These are phyloP conservation scores for Lophius americanus DNA, from an alignment of 2,797 vertebrate genomes.

Conservation along the genomic window DNA sequence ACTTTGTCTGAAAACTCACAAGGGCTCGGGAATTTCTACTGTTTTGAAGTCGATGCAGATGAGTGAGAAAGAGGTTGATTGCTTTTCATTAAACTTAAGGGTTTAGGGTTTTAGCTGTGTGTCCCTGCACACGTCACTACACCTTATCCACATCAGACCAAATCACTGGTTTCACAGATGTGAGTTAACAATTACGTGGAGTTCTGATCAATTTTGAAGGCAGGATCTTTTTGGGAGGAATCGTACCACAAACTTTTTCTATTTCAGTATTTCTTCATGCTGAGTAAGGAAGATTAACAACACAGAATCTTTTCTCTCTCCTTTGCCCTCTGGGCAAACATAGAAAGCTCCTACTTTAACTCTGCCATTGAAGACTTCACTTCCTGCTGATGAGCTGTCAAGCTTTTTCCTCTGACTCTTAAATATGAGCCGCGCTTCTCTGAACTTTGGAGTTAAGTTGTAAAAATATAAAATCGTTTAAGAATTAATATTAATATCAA, in stretches of 20 bases:
- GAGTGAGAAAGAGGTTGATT: constrained; percentile 13
- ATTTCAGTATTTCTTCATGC: constrained; percentile 22
- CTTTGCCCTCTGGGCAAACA: constrained; percentile 24
- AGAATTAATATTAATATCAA: constrained; percentile 17
- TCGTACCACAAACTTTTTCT: not conserved
- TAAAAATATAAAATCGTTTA: not conserved
- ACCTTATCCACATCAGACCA: not conserved
- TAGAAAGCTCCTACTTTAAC: not conserved
- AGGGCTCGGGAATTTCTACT: not conserved
- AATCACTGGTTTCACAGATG: not conserved
- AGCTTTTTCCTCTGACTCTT: constrained; percentile 13
- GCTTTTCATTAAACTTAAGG: constrained; percentile 25
- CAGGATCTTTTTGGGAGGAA: too few relatives aligned
- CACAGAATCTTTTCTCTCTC: not conserved
- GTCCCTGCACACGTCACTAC: not conserved
- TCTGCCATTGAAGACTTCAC: constrained; percentile 31
- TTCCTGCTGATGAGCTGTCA: constrained; percentile 36
- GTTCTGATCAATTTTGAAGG: too few relatives aligned
- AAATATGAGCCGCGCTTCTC: constrained; percentile 4
- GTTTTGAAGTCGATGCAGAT: not conserved
- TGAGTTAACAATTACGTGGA: constrained; percentile 1
- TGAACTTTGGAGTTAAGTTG: not conserved
- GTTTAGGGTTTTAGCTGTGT: constrained; percentile 8
- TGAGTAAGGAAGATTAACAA: constrained; percentile 18
- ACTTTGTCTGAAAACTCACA: constrained; percentile 3